A percentile compares a stretch with the other conserved stretches of the same genome.
Conservation (phyloP, 2,797 vertebrate species). For the Lutjanus argentimaculatus region DNA sequence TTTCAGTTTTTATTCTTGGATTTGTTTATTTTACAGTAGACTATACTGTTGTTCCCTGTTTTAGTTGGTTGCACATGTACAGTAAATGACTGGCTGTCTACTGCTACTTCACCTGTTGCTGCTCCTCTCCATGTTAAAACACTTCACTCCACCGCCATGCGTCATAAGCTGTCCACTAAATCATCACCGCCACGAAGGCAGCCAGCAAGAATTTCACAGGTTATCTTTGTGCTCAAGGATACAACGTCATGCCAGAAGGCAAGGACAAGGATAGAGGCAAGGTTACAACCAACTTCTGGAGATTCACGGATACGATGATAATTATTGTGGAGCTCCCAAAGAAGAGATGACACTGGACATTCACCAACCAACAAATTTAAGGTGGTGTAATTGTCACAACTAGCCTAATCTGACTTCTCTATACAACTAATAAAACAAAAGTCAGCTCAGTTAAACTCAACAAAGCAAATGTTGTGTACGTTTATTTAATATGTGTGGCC, state of each 20-base stretch:
- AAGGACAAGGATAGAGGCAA: conserved; percentile 35
- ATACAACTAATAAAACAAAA: background rate
- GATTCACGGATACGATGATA: too few relatives aligned
- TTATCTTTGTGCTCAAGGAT: conserved; percentile 72
- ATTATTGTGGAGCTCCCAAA: too few relatives aligned
- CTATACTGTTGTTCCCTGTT: background rate
- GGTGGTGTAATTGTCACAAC: background rate
- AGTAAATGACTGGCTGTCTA: background rate
- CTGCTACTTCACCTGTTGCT: conserved; percentile 50
- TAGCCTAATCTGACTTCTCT: background rate
- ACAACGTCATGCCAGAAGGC: conserved; percentile 8
- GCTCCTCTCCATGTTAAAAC: conserved; percentile 26
- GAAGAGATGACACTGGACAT: background rate
- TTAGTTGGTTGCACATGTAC: background rate
- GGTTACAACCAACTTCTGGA: background rate
- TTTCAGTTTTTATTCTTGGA: background rate
- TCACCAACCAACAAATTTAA: background rate
- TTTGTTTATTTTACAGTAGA: background rate
- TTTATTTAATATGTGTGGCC: background rate
- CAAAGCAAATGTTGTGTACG: background rate
- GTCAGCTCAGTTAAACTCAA: background rate
- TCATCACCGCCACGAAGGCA: conserved; percentile 25
- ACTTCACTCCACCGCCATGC: conserved; percentile 20
- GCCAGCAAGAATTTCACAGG: conserved; percentile 71
- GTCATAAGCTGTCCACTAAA: conserved; percentile 52